Evolutionary conservation across 2,888 invertebrate genomes (phyloP), one percentile per base, ranked within the genome.

Genomic region (Drosophila subsilvestris): DNA sequence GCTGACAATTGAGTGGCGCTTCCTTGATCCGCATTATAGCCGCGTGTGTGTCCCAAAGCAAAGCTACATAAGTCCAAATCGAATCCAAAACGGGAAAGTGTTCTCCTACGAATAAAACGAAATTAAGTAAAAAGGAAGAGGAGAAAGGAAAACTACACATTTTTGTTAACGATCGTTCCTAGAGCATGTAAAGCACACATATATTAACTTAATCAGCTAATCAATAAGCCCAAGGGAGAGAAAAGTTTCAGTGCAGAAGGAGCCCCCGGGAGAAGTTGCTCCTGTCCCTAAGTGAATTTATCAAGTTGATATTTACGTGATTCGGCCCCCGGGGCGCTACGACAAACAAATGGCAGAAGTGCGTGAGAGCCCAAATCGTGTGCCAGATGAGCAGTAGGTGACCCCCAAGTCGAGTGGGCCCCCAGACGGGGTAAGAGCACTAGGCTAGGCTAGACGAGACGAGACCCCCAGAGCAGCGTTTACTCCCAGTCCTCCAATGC

Each of bases 401-500:
- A 66, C 66, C 66, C 65, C 25, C 32, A 55, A 53, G 14, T 14
- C 37, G 37, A 37, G 14, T 37, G 37, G 37, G 10, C 18, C 10
- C 12, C 9, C n/a, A 17, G 18, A 43, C 42, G 42, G 47, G 65
- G 56, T 44, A 54, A 65, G 54, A 67, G 66, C 65, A 48, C 17
- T 49, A 54, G 65, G 29, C 20, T 20, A 20, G 20, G 3, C 20
- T 25, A 25, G 6, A 25, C 22, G 25, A 25, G 25, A n/a, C n/a
- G n/a, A 7, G 37, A 37, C 14, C 17, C 25, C 17, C 29, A 67
- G 45, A 70, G 75, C 20, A 42, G 59, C 44, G 70, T 57, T 51
- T 67, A 68, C 76, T n/a, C 37, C 25, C 32, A 66, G 37, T 37
- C 37, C 53, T n/a, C 82, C 83, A 75, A 83, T 83, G 83, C 83